Conservation (phyloP, 2,113 vertebrate genomes). For the Gopherus evgoodei region DNA sequence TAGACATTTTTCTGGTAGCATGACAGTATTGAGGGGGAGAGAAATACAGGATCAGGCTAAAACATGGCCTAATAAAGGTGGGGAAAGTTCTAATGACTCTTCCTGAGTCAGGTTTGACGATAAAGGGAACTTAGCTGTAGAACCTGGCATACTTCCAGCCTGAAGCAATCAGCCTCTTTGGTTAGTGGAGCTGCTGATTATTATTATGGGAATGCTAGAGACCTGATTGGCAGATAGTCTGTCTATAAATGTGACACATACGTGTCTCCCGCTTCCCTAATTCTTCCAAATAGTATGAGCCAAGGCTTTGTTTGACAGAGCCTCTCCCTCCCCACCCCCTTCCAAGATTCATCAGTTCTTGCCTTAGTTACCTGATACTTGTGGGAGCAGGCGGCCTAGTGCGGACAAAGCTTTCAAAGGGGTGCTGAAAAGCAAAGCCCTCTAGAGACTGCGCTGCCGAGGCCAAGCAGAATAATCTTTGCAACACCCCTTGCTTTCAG, state of each 20-base stretch:
- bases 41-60: not conserved
- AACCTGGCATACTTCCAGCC: slow-evolving; percentile 77
- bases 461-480: slow-evolving; percentile 77
- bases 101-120: slow-evolving; percentile 65
- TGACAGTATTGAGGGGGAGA: not conserved
- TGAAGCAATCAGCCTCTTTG: slow-evolving; percentile 79
- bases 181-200: slow-evolving; percentile 61
- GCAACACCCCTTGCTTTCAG: slow-evolving; percentile 72
- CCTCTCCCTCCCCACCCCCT: slow-evolving; percentile 71
- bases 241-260: slow-evolving; percentile 79
- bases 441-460: slow-evolving; percentile 75
- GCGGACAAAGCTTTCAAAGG: slow-evolving; percentile 94
- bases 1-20: not conserved
- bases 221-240: slow-evolving; percentile 74
- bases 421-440: slow-evolving; percentile 90
- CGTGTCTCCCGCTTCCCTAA: slow-evolving; percentile 59
- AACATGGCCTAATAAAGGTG: not conserved
- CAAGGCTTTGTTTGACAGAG: slow-evolving; percentile 73
- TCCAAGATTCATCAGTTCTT: slow-evolving; percentile 69
- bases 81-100: slow-evolving; percentile 47
- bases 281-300: slow-evolving; percentile 34
- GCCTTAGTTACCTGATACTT: slow-evolving; percentile 91
- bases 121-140: slow-evolving; percentile 77
- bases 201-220: slow-evolving; percentile 83
- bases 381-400: slow-evolving; percentile 91